phyloP scores from a whole-genome alignment of 2,888 invertebrate genomes.

The Drosophila eohydei region DNA sequence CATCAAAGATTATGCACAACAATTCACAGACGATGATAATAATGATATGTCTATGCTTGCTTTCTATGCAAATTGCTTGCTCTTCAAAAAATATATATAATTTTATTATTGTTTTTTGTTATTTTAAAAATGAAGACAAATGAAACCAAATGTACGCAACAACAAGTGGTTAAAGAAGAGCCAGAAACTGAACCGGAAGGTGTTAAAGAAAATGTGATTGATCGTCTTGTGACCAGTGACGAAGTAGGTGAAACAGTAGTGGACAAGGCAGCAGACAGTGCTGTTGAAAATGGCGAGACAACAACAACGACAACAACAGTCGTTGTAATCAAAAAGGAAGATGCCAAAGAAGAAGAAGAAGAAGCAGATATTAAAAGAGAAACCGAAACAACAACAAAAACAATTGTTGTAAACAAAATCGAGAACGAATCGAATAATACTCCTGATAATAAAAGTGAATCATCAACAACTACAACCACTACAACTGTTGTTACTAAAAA shows the following conservation, averaged over 20 bases:
- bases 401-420: background rate
- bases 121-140: background rate
- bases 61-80: slow-evolving; percentile 1
- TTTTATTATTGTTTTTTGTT: background rate
- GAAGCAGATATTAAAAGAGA: background rate
- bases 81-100: background rate
- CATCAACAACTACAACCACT: background rate
- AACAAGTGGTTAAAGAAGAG: slow-evolving; percentile 1
- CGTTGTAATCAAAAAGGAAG: background rate
- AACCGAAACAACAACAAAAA: background rate
- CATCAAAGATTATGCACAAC: background rate
- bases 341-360: no score
- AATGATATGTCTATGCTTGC: background rate
- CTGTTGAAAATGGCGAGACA: background rate
- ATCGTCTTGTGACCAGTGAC: no score
- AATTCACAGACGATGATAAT: background rate
- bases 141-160: background rate
- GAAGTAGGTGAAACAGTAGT: background rate
- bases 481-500: background rate
- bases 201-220: background rate
- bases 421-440: background rate
- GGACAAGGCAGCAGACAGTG: background rate
- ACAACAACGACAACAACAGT: background rate
- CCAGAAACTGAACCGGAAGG: background rate
- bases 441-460: background rate